Conservation (phyloP, 2,797 vertebrate species). For the Macroramphosus scolopax region DNA sequence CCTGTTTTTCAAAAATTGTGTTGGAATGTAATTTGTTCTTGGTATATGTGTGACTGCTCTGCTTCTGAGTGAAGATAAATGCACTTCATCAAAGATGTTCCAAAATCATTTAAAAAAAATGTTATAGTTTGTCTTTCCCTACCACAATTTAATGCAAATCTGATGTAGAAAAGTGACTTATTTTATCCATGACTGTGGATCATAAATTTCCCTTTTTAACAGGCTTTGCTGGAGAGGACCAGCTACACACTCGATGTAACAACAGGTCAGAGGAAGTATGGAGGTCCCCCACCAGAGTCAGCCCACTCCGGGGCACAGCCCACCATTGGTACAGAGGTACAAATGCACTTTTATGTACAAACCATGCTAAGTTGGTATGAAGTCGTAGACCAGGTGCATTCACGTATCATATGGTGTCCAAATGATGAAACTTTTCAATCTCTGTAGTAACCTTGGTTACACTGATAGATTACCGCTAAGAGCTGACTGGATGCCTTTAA, state of each 20-base stretch:
- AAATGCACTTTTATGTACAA: not conserved
- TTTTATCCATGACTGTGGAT: not conserved
- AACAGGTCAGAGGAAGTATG: slow-evolving; percentile 98
- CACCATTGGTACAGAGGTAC: slow-evolving; percentile 96
- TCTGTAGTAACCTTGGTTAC: slow-evolving; percentile 67
- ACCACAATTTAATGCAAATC: not conserved
- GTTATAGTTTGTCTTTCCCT: too few species aligned
- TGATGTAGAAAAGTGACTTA: too few species aligned
- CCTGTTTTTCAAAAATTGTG: too few species aligned
- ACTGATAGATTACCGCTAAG: slow-evolving; percentile 67
- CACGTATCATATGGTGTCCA: slow-evolving; percentile 30
- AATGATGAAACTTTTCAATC: slow-evolving; percentile 51
- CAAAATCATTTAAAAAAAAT: too few species aligned
- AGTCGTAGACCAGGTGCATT: slow-evolving; percentile 4
- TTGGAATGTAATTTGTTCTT: too few species aligned
- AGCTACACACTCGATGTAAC: slow-evolving; percentile 98
- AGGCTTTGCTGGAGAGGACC: slow-evolving; percentile 94
- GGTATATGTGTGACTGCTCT: not conserved
- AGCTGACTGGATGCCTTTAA: slow-evolving; percentile 57
- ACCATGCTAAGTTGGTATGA: not conserved
- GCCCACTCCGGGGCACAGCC: slow-evolving; percentile 93
- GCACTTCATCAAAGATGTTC: not conserved
- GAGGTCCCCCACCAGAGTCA: slow-evolving; percentile 94
- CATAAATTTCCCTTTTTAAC: not conserved
- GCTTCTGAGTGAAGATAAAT: not conserved